These are phyloP conservation scores for Malacoraja senta DNA, from an alignment of 2,797 vertebrate species.

Conservation along the genomic window DNA sequence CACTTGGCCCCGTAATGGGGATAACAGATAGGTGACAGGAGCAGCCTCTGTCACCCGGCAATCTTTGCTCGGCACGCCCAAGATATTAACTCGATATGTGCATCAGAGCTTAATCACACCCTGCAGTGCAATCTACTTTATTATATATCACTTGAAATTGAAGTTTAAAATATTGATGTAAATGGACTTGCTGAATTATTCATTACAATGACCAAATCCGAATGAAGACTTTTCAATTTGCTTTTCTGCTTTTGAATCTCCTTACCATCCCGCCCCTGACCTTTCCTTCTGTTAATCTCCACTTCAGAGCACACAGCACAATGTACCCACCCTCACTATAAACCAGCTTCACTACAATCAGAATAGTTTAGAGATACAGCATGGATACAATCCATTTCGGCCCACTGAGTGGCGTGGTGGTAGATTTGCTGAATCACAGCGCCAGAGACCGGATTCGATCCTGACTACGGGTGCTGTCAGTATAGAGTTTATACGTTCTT, in stretches of 20 bases:
- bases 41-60: background rate
- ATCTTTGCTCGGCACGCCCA: background rate
- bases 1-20: background rate
- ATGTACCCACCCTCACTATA: background rate
- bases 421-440: no score
- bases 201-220: conserved; percentile 7
- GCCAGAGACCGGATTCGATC: no score
- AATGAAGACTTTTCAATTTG: conserved; percentile 30
- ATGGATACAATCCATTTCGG: no score
- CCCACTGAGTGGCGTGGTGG: no score
- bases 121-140: conserved; percentile 28
- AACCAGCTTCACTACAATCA: background rate
- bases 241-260: conserved; percentile 1
- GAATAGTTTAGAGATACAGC: background rate
- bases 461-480: no score
- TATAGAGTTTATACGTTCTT: no score
- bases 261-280: background rate
- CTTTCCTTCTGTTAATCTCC: conserved; percentile 11
- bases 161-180: conserved; percentile 34
- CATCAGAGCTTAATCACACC: conserved; percentile 13
- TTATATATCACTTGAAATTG: conserved; percentile 38
- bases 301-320: background rate
- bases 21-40: conserved; percentile 25
- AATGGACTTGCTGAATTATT: conserved; percentile 36
- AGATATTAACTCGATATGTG: conserved; percentile 34